Evolutionary conservation across 2,113 vertebrate genomes (phyloP).

Genomic region (Scatophagus argus): DNA sequence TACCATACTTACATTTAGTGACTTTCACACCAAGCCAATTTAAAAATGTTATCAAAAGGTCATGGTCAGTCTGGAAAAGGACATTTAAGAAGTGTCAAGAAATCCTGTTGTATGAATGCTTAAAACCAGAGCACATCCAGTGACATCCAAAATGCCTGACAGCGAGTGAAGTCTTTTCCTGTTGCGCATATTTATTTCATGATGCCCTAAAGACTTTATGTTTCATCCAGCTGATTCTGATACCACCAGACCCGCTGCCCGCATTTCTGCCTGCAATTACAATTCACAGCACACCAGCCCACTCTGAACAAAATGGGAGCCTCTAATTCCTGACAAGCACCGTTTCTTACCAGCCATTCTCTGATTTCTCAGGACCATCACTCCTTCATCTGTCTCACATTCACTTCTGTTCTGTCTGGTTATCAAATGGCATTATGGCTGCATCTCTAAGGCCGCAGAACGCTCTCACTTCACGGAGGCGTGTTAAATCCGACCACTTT

Average conservation of each 20-base stretch:
- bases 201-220: conserved; percentile 23
- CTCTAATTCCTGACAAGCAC: conserved; percentile 54
- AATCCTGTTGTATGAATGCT: conserved; percentile 1
- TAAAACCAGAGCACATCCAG: conserved; percentile 9
- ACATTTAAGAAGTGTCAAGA: background rate
- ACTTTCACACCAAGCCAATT: conserved; percentile 6
- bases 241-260: conserved; percentile 3
- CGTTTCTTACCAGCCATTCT: conserved; percentile 21
- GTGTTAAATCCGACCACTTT: conserved; percentile 45
- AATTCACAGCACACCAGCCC: conserved; percentile 36
- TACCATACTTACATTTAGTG: too few species aligned
- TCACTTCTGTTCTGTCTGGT: conserved; percentile 22
- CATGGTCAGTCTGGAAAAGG: background rate
- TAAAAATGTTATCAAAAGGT: background rate
- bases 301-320: conserved; percentile 38
- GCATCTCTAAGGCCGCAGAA: conserved; percentile 7
- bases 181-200: conserved; percentile 25
- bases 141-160: conserved; percentile 26
- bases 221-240: conserved; percentile 29
- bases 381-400: conserved; percentile 31
- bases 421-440: conserved; percentile 42
- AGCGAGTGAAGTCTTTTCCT: conserved; percentile 31
- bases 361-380: conserved; percentile 50
- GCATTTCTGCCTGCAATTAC: conserved; percentile 20
- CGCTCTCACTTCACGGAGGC: conserved; percentile 17